Evolutionary conservation across 1,140 invertebrate genomes (phyloP), one percentile per base, ranked within the genome.

Genomic region (Campoletis sonorensis): DNA sequence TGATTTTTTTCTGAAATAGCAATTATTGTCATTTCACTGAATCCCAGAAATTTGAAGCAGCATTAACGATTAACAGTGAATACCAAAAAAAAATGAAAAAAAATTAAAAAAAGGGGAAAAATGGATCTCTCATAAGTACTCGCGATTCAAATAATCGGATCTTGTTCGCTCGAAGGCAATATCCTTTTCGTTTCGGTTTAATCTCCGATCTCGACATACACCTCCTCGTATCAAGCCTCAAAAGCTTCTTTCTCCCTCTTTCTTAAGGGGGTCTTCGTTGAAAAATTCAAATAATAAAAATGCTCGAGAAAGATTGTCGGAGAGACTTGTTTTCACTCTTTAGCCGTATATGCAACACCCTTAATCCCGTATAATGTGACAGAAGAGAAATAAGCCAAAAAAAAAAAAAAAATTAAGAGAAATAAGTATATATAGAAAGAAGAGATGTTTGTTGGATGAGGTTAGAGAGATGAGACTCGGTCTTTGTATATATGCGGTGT

Each of bases 281-380:
- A 4, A 70, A 71, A 75, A 58, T 58, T 26, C 7, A 79, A 79
- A 45, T 40, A 51, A 79, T 40, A 79, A 79, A 58, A 15, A 79
- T 0, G 51, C 7, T 8, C 51, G 58, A 27, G 40, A 51, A 21
- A 70, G 64, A 70, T 58, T 37, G 61, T 4, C 21, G 78, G n/a
- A 70, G 67, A 27, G 49, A 67, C 75, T 54, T 81, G 71, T 81
- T 81, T 81, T 75, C 79, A 73, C 71, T 64, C 79, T 75, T 71
- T n/a, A n/a, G 27, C 68, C 81, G 81, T 79, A 82, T 79, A 82
- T 82, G 33, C 72, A 82, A 82, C 77, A 79, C 81, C 76, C 77
- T 68, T 82, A 81, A 81, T 81, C 80, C 81, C 26, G 54, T 61
- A 77, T 77, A 77, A 77, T 61, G 75, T 77, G 51, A 70, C 75